phyloP scores from a whole-genome alignment of 2,797 vertebrate genomes.

The Triplophysa bombifrons region DNA sequence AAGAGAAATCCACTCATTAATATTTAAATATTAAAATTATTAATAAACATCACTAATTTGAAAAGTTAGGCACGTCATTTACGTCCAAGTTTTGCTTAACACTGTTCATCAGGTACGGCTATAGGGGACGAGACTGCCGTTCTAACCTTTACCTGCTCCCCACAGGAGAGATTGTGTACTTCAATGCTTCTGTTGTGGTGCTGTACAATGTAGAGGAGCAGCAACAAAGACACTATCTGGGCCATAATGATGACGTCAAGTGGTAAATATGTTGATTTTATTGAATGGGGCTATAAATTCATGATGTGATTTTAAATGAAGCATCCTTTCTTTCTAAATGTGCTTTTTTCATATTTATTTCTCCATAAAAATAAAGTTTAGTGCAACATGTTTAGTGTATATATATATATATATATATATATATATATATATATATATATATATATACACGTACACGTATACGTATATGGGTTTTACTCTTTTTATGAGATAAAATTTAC shows the following conservation, averaged over 20 bases:
- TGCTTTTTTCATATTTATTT: background rate
- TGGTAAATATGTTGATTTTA: conserved; percentile 74
- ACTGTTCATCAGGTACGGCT: conserved; percentile 80
- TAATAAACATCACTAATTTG: background rate
- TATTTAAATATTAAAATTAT: too few species aligned
- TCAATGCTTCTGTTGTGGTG: conserved; percentile 89
- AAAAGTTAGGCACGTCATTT: background rate
- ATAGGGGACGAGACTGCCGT: conserved; percentile 89
- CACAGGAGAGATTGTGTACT: conserved; percentile 91
- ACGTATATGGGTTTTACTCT: too few species aligned
- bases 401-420: too few species aligned
- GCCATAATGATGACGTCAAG: conserved; percentile 92
- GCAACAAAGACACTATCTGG: conserved; percentile 90
- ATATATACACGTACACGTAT: too few species aligned
- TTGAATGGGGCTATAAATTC: too few species aligned
- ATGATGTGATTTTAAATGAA: background rate
- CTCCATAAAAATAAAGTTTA: too few species aligned
- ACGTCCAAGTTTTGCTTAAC: conserved; percentile 57
- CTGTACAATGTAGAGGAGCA: conserved; percentile 89
- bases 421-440: too few species aligned
- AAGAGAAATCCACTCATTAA: background rate
- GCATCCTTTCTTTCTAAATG: background rate
- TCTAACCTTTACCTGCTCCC: conserved; percentile 90
- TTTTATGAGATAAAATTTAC: too few species aligned
- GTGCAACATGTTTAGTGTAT: too few species aligned